Evolutionary conservation across 2,797 vertebrate genomes (phyloP), one percentile per base, ranked within the genome.

Genomic region (Eulemur rubriventer): DNA sequence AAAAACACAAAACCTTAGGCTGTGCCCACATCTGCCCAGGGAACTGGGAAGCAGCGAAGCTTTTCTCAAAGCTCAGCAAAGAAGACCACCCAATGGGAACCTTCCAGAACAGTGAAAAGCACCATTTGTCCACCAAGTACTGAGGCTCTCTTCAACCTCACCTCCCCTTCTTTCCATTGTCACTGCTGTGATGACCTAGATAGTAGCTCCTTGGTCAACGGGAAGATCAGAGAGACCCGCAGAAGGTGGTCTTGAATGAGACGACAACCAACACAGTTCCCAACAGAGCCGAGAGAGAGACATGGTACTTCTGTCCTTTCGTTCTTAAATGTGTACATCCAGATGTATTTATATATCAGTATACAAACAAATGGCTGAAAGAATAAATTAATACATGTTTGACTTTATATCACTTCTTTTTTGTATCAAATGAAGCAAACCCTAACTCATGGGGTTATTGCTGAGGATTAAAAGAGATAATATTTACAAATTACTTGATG

Each of bases 231-330:
- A 94, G 16, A 55, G 91, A 85, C 2, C 8, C 55, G 61, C 1
- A 93, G 78, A 96, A 57, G 41, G 65, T 57, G 87, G 28, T 30
- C 97, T 75, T 76, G 30, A 79, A 95, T 89, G 79, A 55, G 7
- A 52, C 59, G n/a, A 76, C 28, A 76, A 59, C 63, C 12, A 43
- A 7, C 12, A 13, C 0, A 12, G 6, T 26, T 91, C 84, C 50
- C 26, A 14, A 57, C 33, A 35, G 43, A 35, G 69, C 30, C 7
- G 11, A 50, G 75, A 35, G 38, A 57, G 22, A 10, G 63, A 61
- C 2, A 22, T 20, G 69, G 46, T 35, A 16, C 6, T 28, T 83
- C 30, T 0, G 3, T 6, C 30, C 43, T 41, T 78, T 48, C 35
- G 2, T 46, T 59, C 91, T 59, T 50, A n/a, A 94, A n/a, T 1